Base-by-base conservation (phyloP, 2,888 invertebrate genomes). In the Girardia tigrina region DNA sequence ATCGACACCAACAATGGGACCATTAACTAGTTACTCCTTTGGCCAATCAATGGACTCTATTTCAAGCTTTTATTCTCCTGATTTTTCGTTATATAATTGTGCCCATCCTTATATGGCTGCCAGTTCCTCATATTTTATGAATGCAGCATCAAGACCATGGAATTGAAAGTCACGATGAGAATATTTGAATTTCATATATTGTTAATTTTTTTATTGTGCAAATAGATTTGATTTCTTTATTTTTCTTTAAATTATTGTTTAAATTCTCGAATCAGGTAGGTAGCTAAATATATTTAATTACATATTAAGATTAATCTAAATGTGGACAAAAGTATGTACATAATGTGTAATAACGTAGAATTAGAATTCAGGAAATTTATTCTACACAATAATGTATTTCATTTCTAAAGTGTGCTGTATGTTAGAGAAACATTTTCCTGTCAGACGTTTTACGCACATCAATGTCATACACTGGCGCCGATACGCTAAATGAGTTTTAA, bases 131-230 rank as follows among this genome's bases (percentile, higher is more conserved):
- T 56, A 56, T 16, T 56, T 56, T 16, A 56, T 56, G 56, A 56
- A 56, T 56, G 56, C 56, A 23, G n/a, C 56, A 20, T 56, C 56
- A 12, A 4, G 56, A 56, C 56, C 56, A n/a, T 56, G 56, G 56
- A 56, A 56, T 16, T 56, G 23, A 56, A 56, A 56, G 56, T 56
- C 56, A 56, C 56, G n/a, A 20, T 56, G 56, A 56, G n/a, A 56
- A 56, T 56, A 8, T 56, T 56, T 4, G 23, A 56, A 56, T 56
- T 56, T 56, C 56, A 56, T 56, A 20, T 56, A 56, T 56, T 56
- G 56, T 56, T 56, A 56, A 56, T 56, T 56, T n/a, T n/a, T n/a
- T n/a, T 56, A 36, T 56, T 56, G 56, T 56, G 56, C 56, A 56
- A 56, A 56, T 56, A 56, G 56, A 56, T 56, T 56, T 56, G n/a